Evolutionary conservation across 1,140 invertebrate genomes (phyloP).

Genomic region (Sarcophaga peregrina): DNA sequence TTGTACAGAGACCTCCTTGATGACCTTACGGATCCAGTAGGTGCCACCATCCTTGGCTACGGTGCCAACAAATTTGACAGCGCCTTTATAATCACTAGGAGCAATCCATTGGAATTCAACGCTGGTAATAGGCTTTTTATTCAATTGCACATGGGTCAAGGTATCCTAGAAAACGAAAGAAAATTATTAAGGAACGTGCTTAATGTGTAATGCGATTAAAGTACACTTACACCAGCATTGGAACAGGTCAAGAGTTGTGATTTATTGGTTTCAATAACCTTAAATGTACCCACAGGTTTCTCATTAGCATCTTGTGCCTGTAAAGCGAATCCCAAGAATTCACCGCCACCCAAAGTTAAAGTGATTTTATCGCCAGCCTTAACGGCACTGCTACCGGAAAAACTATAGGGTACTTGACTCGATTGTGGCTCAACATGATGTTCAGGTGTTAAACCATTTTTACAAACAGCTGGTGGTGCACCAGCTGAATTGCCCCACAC

Average conservation of each 20-base stretch:
- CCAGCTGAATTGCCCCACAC: constrained; percentile 54
- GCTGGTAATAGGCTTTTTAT: constrained; percentile 52
- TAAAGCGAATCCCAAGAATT: constrained; percentile 59
- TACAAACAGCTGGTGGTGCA: constrained; percentile 54
- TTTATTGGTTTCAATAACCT: constrained; percentile 51
- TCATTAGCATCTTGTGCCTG: constrained; percentile 60
- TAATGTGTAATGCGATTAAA: neutral
- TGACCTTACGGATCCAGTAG: constrained; percentile 66
- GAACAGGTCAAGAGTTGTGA: constrained; percentile 59
- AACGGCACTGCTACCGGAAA: constrained; percentile 24
- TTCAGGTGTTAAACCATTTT: constrained; percentile 57
- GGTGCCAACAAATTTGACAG: constrained; percentile 65
- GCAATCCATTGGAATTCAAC: constrained; percentile 61
- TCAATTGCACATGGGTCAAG: constrained; percentile 59
- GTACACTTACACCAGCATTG: constrained; percentile 47
- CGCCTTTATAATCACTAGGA: constrained; percentile 62
- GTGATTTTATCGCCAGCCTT: constrained; percentile 50
- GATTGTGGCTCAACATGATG: constrained; percentile 56
- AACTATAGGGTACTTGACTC: constrained; percentile 35
- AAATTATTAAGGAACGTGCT: constrained; percentile 15
- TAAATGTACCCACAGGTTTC: constrained; percentile 57
- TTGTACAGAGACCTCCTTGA: constrained; percentile 45
- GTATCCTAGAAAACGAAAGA: constrained; percentile 50
- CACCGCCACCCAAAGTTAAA: constrained; percentile 54
- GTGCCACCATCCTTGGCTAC: constrained; percentile 65